Conservation (phyloP, 2,888 invertebrate species). For the Drosophila merina region DNA sequence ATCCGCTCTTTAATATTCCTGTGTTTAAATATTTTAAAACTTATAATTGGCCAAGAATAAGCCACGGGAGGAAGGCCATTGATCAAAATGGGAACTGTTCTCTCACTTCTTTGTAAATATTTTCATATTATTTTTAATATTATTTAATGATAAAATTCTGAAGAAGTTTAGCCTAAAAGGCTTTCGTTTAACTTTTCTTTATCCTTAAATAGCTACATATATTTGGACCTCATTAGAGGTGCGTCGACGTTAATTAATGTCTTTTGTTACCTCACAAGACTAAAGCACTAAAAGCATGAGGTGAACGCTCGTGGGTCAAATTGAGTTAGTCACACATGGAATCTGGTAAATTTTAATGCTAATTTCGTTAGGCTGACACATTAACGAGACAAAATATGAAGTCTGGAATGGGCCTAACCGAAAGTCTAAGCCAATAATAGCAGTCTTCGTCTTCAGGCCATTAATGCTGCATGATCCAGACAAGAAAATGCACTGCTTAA, state of each 20-base stretch:
- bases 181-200: too few relatives aligned
- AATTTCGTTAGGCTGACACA: constrained; percentile 69
- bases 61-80: too few relatives aligned
- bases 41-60: too few relatives aligned
- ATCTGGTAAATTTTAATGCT: constrained; percentile 73
- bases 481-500: constrained; percentile 42
- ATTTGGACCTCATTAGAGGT: constrained; percentile 58
- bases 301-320: constrained; percentile 45
- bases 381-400: constrained; percentile 60
- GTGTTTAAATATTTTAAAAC: too few relatives aligned
- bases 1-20: too few relatives aligned
- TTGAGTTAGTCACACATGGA: constrained; percentile 65
- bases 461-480: constrained; percentile 48
- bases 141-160: too few relatives aligned
- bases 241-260: constrained; percentile 71
- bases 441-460: constrained; percentile 26
- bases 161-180: too few relatives aligned
- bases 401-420: constrained; percentile 15
- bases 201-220: neutral
- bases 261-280: constrained; percentile 54
- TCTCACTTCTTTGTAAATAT: too few relatives aligned
- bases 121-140: too few relatives aligned
- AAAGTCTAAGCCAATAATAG: constrained; percentile 57
- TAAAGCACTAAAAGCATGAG: constrained; percentile 44
- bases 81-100: too few relatives aligned